These are phyloP conservation scores for Trematocara variabile DNA, from an alignment of 2,113 vertebrate genomes.

Conservation along the genomic window DNA sequence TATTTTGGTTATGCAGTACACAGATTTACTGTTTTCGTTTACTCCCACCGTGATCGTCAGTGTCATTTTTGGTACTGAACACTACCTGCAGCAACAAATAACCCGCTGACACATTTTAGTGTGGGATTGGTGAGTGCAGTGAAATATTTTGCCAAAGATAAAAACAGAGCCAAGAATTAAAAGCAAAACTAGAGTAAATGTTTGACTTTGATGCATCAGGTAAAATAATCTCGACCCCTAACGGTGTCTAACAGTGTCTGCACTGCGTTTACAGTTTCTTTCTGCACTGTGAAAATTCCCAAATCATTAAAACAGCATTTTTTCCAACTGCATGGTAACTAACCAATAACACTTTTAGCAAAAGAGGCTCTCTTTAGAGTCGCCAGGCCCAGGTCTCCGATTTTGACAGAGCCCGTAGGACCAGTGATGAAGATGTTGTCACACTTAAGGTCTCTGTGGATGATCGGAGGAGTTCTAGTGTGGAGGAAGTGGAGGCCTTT, in stretches of 20 bases:
- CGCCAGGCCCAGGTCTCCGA: slow-evolving; percentile 93
- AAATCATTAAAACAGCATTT: not conserved
- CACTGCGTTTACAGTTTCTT: not conserved
- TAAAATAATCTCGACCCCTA: not conserved
- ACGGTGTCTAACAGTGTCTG: not conserved
- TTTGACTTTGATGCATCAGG: not conserved
- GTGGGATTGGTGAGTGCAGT: not conserved
- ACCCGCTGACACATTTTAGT: not conserved
- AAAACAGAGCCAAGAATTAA: not conserved
- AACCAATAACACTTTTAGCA: slow-evolving; percentile 97
- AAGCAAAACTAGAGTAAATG: not conserved
- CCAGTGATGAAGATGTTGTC: slow-evolving; percentile 99
- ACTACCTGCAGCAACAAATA: not conserved
- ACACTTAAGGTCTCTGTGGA: slow-evolving; percentile 97
- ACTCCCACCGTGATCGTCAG: not conserved
- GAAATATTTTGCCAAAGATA: not conserved
- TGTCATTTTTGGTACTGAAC: not conserved
- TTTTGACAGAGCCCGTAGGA: slow-evolving; percentile 97
- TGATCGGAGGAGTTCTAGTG: slow-evolving; percentile 94
- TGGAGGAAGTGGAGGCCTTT: slow-evolving; percentile 97
- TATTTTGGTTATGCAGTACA: not conserved
- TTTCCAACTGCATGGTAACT: slow-evolving; percentile 7
- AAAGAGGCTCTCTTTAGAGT: slow-evolving; percentile 96
- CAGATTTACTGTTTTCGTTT: not conserved
- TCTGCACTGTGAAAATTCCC: not conserved